Conservation (phyloP, 2,888 invertebrate species). For the Stratiomys singularior region DNA sequence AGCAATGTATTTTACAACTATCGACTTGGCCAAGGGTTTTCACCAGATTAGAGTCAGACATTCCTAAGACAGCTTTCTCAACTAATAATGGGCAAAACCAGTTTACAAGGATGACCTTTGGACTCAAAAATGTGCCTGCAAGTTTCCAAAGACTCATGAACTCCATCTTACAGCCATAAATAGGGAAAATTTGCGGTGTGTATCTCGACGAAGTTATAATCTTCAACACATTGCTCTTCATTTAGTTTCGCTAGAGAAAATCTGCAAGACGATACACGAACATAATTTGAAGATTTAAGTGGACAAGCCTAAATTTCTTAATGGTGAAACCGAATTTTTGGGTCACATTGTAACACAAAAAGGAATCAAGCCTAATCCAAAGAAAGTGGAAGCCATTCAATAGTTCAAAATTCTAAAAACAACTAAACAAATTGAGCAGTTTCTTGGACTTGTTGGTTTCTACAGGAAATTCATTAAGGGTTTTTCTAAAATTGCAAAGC, state of each 20-base stretch:
- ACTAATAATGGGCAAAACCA: constrained; percentile 54
- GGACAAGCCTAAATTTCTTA: constrained; percentile 14
- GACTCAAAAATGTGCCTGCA: constrained; percentile 61
- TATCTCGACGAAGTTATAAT: constrained; percentile 50
- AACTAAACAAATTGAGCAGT: constrained; percentile 54
- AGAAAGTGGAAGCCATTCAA: constrained; percentile 53
- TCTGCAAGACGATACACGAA: background rate
- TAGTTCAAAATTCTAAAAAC: background rate
- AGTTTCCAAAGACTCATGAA: constrained; percentile 50
- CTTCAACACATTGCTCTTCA: constrained; percentile 22
- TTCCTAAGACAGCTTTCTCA: constrained; percentile 57
- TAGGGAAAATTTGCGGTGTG: constrained; percentile 47
- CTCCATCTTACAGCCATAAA: no score
- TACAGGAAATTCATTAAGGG: constrained; percentile 47
- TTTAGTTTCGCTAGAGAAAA: constrained; percentile 1
- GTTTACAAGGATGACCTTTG: constrained; percentile 59
- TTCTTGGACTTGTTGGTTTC: constrained; percentile 40
- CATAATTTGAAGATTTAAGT: constrained; percentile 22
- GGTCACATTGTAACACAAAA: constrained; percentile 58
- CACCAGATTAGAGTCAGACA: constrained; percentile 46
- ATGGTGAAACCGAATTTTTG: constrained; percentile 48
- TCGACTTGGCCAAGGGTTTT: constrained; percentile 39
- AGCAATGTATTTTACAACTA: constrained; percentile 36
- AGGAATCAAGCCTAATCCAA: constrained; percentile 56
- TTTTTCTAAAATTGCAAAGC: constrained; percentile 48